Percentiles rank a stretch among this genome's conserved stretches.
These are phyloP conservation scores for Antedon bifida DNA, from an alignment of 35 echinoderm and acorn worm species.

Conservation along the genomic window DNA sequence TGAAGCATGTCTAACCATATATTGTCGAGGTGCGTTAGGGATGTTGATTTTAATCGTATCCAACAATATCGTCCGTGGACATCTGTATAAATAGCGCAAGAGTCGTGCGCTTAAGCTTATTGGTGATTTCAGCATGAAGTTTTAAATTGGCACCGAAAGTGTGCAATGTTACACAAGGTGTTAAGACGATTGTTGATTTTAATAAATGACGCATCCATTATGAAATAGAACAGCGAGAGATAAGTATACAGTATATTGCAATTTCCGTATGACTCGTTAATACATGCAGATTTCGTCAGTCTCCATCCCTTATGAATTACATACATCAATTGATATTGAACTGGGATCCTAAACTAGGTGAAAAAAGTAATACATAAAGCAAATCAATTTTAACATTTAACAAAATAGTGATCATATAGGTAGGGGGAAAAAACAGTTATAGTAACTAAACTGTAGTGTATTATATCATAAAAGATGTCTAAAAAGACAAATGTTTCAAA, in stretches of 20 bases:
- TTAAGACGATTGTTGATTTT: not conserved
- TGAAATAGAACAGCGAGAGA: not conserved
- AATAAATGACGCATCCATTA: not conserved
- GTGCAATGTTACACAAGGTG: not conserved
- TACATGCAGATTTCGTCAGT: not conserved
- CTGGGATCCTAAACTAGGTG: no score
- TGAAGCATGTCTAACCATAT: not conserved
- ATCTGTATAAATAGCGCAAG: not conserved
- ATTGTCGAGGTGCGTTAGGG: not conserved
- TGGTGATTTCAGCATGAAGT: not conserved
- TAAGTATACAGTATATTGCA: not conserved
- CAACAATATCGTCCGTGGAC: not conserved
- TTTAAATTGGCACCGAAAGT: not conserved
- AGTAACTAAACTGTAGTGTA: no score
- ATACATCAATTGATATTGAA: no score
- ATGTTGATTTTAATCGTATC: not conserved
- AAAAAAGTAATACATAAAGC: no score
- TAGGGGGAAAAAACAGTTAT: no score
- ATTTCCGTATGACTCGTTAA: not conserved
- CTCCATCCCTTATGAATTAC: no score
- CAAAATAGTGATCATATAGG: no score
- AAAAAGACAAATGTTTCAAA: no score
- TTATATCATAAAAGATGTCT: no score
- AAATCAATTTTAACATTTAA: no score
- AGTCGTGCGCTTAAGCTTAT: not conserved